Conservation (phyloP, 1,140 invertebrate species). For the Trichomalopsis sarcophagae region DNA sequence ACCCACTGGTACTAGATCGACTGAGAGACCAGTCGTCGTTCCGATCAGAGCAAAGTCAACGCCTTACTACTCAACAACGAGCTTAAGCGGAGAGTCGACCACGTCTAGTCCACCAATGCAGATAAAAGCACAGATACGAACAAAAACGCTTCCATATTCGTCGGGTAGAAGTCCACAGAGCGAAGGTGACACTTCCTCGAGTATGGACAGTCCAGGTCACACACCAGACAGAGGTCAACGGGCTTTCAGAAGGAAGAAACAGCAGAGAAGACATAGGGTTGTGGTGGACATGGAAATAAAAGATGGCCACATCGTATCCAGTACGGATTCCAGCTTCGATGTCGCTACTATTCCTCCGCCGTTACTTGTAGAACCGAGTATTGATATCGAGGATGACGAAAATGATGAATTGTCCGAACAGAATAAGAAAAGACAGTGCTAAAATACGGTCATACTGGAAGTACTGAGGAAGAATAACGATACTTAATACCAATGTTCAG, state of each 20-base stretch:
- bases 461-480: background rate
- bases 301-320: conserved; percentile 73
- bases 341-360: conserved; percentile 81
- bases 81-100: conserved; percentile 72
- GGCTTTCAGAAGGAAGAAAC: conserved; percentile 69
- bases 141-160: conserved; percentile 71
- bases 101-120: conserved; percentile 73
- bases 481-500: conserved; percentile 28
- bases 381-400: conserved; percentile 77
- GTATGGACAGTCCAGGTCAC: conserved; percentile 72
- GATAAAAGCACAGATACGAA: conserved; percentile 69
- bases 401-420: conserved; percentile 64
- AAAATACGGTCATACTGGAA: background rate
- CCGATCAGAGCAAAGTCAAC: conserved; percentile 70
- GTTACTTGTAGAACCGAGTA: conserved; percentile 75
- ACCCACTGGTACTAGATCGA: conserved; percentile 67
- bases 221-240: conserved; percentile 69
- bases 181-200: conserved; percentile 73
- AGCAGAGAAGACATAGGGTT: conserved; percentile 70
- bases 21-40: conserved; percentile 69
- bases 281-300: conserved; percentile 72
- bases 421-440: conserved; percentile 41
- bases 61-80: conserved; percentile 73
- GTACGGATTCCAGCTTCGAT: conserved; percentile 81
- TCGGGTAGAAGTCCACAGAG: conserved; percentile 70